These are phyloP conservation scores for Protonibea diacanthus DNA, from an alignment of 2,797 vertebrate genomes.

Conservation along the genomic window DNA sequence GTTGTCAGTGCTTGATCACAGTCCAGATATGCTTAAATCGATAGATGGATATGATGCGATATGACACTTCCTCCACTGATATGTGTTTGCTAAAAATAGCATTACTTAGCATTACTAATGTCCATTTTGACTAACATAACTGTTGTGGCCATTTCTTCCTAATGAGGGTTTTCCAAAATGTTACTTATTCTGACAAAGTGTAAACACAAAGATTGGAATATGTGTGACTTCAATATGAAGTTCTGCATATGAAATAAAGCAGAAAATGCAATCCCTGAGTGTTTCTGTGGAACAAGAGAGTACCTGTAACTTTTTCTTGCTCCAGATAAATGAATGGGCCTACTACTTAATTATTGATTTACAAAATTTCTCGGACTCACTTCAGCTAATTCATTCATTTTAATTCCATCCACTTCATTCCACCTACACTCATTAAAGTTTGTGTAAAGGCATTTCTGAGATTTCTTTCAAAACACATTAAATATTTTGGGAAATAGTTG, in stretches of 20 bases:
- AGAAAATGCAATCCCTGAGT: background rate
- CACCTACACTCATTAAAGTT: background rate
- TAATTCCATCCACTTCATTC: background rate
- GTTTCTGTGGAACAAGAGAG: background rate
- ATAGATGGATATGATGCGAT: slow-evolving; percentile 8
- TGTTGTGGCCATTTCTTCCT: slow-evolving; percentile 11
- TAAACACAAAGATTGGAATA: slow-evolving; percentile 1
- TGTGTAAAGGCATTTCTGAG: too few species aligned
- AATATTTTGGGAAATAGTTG: too few species aligned
- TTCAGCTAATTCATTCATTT: background rate
- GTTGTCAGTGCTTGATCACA: background rate
- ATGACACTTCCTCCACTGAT: background rate
- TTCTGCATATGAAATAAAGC: background rate
- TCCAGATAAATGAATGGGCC: background rate
- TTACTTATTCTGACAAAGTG: slow-evolving; percentile 9
- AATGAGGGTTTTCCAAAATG: slow-evolving; percentile 1
- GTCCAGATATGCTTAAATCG: slow-evolving; percentile 5
- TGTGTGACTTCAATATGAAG: slow-evolving; percentile 17
- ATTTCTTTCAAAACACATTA: too few species aligned
- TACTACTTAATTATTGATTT: background rate
- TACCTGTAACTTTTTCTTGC: background rate
- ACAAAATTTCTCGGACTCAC: background rate
- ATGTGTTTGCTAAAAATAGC: slow-evolving; percentile 18
- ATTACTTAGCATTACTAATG: background rate
- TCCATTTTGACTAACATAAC: slow-evolving; percentile 2